These are phyloP conservation scores for Nemapogon koenigi DNA, from an alignment of 2,888 invertebrate species.

Conservation along the genomic window DNA sequence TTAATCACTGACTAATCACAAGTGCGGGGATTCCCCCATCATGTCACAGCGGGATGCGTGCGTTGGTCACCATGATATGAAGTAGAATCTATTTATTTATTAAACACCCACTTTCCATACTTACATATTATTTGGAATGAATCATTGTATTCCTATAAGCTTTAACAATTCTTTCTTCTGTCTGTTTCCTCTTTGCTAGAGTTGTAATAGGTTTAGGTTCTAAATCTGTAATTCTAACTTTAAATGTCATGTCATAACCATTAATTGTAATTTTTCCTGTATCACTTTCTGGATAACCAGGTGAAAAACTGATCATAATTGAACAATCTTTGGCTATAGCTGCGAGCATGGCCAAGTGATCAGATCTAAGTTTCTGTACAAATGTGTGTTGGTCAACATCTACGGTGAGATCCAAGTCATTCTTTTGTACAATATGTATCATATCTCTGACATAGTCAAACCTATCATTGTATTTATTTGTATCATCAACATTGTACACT, in stretches of 20 bases:
- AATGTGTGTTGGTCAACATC: conserved; percentile 24
- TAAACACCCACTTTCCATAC: conserved; percentile 22
- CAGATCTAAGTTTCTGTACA: conserved; percentile 20
- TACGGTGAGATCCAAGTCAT: conserved; percentile 23
- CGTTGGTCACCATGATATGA: no score
- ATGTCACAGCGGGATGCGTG: no score
- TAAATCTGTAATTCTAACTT: conserved; percentile 69
- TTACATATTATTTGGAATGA: conserved; percentile 23
- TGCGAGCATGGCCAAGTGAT: conserved; percentile 55
- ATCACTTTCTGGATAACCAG: conserved; percentile 23
- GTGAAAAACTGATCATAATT: conserved; percentile 66
- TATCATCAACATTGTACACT: conserved; percentile 16
- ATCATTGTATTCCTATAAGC: conserved; percentile 25
- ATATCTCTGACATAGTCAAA: neutral
- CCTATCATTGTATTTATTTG: conserved; percentile 15
- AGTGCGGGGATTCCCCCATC: no score
- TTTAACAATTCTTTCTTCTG: conserved; percentile 31
- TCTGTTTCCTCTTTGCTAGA: conserved; percentile 33
- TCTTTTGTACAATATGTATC: neutral
- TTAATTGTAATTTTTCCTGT: conserved; percentile 30
- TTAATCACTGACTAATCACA: no score
- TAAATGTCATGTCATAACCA: conserved; percentile 44
- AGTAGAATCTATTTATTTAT: no score
- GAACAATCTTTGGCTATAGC: conserved; percentile 76
- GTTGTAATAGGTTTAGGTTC: conserved; percentile 67